These are phyloP conservation scores for Latrodectus elegans DNA, from an alignment of 2,888 invertebrate genomes.

Conservation along the genomic window DNA sequence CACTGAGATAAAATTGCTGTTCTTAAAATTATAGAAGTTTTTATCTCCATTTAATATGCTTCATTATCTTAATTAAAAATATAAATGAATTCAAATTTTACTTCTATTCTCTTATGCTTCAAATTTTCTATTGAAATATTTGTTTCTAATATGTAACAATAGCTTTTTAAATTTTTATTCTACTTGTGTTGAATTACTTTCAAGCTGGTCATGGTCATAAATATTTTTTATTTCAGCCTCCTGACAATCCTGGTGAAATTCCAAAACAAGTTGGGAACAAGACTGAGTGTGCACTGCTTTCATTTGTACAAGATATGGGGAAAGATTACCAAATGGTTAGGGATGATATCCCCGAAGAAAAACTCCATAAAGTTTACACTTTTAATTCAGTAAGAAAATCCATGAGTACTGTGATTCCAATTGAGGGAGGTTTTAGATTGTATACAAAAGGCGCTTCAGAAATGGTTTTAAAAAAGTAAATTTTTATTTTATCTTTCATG, in stretches of 20 bases:
- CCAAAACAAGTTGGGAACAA: slow-evolving; percentile 99
- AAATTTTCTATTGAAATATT: no score
- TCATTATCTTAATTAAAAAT: no score
- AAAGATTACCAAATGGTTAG: slow-evolving; percentile 94
- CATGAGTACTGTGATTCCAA: slow-evolving; percentile 96
- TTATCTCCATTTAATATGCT: no score
- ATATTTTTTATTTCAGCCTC: slow-evolving; percentile 77
- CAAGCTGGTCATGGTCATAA: no score
- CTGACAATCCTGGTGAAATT: slow-evolving; percentile 86
- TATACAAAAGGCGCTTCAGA: slow-evolving; percentile 99
- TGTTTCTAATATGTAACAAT: no score
- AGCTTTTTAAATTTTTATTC: no score
- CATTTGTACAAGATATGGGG: slow-evolving; percentile 91
- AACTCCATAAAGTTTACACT: slow-evolving; percentile 94
- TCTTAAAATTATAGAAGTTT: no score
- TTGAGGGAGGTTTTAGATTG: slow-evolving; percentile 87
- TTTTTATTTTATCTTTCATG: slow-evolving; percentile 66
- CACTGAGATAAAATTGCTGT: no score
- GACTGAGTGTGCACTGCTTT: slow-evolving; percentile 97
- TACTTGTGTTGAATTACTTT: no score
- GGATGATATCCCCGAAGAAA: slow-evolving; percentile 92
- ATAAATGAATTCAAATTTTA: no score
- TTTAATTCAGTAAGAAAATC: slow-evolving; percentile 99
- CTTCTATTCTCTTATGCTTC: no score
- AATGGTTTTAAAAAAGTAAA: slow-evolving; percentile 97